Conservation (phyloP, 2,888 invertebrate genomes). For the Xestia sexstrigata region DNA sequence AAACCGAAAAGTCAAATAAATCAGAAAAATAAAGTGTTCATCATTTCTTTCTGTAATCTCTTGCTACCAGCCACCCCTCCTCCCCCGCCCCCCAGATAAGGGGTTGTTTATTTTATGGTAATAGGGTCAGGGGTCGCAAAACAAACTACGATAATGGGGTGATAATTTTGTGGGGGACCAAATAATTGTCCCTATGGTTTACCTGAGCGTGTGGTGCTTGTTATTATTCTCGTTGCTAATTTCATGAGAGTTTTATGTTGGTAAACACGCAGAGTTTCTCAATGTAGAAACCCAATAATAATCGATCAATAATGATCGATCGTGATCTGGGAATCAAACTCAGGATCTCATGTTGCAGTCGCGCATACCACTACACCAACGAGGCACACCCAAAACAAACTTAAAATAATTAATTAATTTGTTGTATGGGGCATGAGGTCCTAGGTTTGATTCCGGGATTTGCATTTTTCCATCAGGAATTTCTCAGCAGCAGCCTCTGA, state of each 20-base stretch:
- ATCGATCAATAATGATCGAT: too few relatives aligned
- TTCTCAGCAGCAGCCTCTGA: background rate
- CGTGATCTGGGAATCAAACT: background rate
- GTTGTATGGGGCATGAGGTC: background rate
- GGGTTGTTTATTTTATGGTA: constrained; percentile 59
- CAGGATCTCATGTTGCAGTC: background rate
- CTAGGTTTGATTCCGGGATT: background rate
- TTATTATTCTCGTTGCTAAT: constrained; percentile 2
- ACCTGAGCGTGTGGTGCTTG: constrained; percentile 25
- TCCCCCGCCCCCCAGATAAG: constrained; percentile 41
- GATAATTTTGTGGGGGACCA: constrained; percentile 37
- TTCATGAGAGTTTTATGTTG: background rate
- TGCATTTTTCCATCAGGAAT: background rate
- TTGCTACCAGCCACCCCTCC: background rate
- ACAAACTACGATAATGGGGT: constrained; percentile 49
- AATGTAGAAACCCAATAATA: background rate
- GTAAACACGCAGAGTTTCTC: background rate
- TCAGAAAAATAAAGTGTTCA: background rate
- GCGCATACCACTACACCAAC: background rate
- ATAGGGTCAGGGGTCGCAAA: constrained; percentile 43
- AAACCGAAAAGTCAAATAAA: background rate
- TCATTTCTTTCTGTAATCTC: constrained; percentile 28
- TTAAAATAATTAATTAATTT: too few relatives aligned
- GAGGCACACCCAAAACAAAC: background rate
- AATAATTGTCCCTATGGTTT: constrained; percentile 28